A percentile compares a stretch with the other conserved stretches of the same genome.
Conservation (phyloP, 2,888 invertebrate genomes). For the Cosmorhoe ocellata region DNA sequence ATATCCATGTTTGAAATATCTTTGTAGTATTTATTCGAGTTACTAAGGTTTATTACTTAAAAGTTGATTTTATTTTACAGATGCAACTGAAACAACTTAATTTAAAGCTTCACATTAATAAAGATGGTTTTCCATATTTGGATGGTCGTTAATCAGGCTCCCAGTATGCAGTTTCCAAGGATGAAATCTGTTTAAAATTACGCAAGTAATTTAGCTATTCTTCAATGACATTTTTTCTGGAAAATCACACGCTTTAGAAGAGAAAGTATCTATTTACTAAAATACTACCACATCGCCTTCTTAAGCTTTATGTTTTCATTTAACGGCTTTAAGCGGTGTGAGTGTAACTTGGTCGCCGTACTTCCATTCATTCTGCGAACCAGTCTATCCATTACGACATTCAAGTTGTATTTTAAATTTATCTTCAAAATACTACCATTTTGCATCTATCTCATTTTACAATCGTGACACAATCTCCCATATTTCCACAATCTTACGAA, state of each 20-base stretch:
- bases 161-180: constrained; percentile 22
- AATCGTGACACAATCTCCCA: constrained; percentile 22
- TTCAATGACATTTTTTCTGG: not conserved
- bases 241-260: constrained; percentile 9
- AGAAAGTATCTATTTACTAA: constrained; percentile 14
- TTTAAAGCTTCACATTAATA: constrained; percentile 22
- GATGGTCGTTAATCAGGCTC: constrained; percentile 23
- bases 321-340: not conserved
- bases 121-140: constrained; percentile 28
- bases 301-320: constrained; percentile 10
- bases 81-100: constrained; percentile 17
- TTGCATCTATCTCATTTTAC: constrained; percentile 6
- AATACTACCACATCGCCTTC: constrained; percentile 13
- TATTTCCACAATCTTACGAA: constrained; percentile 19
- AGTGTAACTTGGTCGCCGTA: constrained; percentile 2
- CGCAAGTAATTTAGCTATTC: no score
- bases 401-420: not conserved
- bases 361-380: constrained; percentile 19
- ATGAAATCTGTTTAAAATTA: constrained; percentile 6
- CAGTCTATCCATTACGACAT: constrained; percentile 4
- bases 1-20: constrained; percentile 1
- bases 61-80: not conserved
- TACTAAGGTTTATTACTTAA: no score
- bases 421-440: constrained; percentile 7
- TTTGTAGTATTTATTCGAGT: no score